Percentiles rank a stretch among this genome's conserved stretches.
phyloP scores from a whole-genome alignment of 2,797 vertebrate genomes.

The Lepus oiostolus region DNA sequence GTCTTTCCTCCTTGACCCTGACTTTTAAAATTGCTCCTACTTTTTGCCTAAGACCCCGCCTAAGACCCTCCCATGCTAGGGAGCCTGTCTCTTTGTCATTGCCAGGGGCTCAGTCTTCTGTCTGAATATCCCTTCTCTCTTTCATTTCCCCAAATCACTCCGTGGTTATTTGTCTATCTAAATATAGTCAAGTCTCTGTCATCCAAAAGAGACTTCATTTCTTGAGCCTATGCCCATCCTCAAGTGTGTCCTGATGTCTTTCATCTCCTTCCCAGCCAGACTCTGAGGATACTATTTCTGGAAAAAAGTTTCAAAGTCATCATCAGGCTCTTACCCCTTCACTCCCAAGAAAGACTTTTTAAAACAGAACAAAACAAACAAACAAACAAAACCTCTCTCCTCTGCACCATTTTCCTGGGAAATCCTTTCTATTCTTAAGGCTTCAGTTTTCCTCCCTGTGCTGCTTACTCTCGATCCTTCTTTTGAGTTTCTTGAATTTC shows the following conservation, averaged over 20 bases:
- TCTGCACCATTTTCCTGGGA: neutral
- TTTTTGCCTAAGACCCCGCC: neutral
- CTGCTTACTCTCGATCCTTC: neutral
- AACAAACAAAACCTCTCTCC: neutral
- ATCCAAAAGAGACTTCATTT: neutral
- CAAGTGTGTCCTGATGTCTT: neutral
- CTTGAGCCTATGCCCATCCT: neutral
- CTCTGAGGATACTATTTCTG: slow-evolving; percentile 6
- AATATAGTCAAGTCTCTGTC: neutral
- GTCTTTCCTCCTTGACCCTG: neutral
- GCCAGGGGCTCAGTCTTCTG: neutral
- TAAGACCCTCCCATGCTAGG: neutral
- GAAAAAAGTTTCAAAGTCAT: neutral
- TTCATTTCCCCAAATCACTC: neutral
- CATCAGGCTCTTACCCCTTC: neutral
- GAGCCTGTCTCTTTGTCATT: neutral
- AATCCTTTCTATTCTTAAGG: neutral
- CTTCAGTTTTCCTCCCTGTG: neutral
- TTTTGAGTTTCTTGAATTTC: neutral
- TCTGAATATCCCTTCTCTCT: neutral
- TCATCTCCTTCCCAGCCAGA: neutral
- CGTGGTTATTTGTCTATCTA: neutral
- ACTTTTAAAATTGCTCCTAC: neutral
- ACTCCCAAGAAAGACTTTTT: neutral
- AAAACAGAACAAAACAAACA: too few relatives aligned